Evolutionary conservation across 2,888 invertebrate species (phyloP), one percentile per base, ranked within the genome.

Genomic region (Drosophila pegasa): DNA sequence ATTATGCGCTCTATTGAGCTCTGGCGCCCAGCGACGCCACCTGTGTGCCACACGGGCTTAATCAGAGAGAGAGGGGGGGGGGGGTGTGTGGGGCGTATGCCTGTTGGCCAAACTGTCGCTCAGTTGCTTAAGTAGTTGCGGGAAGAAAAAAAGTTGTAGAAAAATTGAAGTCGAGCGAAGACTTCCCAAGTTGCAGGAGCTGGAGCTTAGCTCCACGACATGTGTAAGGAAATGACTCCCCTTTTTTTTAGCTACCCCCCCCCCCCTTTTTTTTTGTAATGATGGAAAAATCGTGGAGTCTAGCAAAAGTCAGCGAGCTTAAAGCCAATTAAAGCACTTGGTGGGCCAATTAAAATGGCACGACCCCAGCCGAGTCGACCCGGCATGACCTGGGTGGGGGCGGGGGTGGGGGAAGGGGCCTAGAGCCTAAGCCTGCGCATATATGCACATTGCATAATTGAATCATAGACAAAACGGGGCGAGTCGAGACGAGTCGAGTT

Each of bases 1-100:
- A 87, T 83, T 85, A 83, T 87, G 71, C 83, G 72, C 87, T 87
- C 87, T 72, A 83, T 83, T 84, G 87, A 62, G 71, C 62, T 74
- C 37, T 71, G 60, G 71, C 67, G 67, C 77, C 59, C 60, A 25
- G 18, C 16, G 18, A 12, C 20, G 20, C 38, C n/a, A 18, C 10
- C 29, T 14, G 14, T 29, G 16, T 3, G 31, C 22, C 45, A 3
- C 35, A 18, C 14, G 12, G 22, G 52, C 63, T 52, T 60, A 60
- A 64, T 77, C 63, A 71, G 57, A n/a, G 38, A 31, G 52, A 10
- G 22, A 14, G 5, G 4, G 12, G 12, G 10, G 22, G n/a, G 25
- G 27, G 14, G 18, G 41, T 16, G 5, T 9, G 45, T 25, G 25
- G 2, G 27, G 25, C 8, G 43, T 20, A 25, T 9, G 73, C 33